phyloP scores from a whole-genome alignment of 2,113 vertebrate genomes.

The Malurus melanocephalus region DNA sequence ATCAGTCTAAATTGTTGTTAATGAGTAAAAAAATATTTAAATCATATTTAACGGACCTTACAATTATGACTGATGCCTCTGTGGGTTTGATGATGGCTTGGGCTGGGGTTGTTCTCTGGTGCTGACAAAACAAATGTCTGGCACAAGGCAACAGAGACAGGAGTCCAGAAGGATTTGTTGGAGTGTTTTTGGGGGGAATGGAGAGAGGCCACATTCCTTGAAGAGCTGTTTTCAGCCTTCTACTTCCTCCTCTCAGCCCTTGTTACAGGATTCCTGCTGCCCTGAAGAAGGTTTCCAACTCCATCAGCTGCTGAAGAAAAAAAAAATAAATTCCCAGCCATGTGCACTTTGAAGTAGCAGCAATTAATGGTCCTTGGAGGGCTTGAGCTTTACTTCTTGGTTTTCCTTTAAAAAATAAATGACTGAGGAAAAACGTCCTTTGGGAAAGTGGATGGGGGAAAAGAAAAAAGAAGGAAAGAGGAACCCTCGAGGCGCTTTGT shows the following conservation, averaged over 20 bases:
- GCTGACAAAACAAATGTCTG: not conserved
- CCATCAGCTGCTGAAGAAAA: not conserved
- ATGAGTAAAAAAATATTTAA: slow-evolving; percentile 63
- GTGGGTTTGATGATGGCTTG: not conserved
- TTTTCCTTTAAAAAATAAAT: not conserved
- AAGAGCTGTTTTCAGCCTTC: not conserved
- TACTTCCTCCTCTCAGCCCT: not conserved
- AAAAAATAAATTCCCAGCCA: not conserved
- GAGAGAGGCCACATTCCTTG: not conserved
- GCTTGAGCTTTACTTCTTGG: not conserved
- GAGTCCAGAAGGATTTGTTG: not conserved
- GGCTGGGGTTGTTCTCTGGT: not conserved
- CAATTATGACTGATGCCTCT: not conserved
- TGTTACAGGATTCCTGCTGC: not conserved
- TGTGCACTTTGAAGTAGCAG: not conserved
- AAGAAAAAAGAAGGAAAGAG: not conserved
- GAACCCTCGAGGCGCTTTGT: fast-evolving
- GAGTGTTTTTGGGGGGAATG: not conserved
- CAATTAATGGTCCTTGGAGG: not conserved
- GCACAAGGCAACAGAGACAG: fast-evolving
- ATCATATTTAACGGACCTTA: slow-evolving; percentile 54
- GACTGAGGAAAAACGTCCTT: not conserved
- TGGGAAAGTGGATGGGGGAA: not conserved
- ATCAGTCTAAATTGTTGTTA: slow-evolving; percentile 55
- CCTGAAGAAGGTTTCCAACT: not conserved